Conservation (phyloP, 2,797 vertebrate species). For the Heterohyrax brucei region DNA sequence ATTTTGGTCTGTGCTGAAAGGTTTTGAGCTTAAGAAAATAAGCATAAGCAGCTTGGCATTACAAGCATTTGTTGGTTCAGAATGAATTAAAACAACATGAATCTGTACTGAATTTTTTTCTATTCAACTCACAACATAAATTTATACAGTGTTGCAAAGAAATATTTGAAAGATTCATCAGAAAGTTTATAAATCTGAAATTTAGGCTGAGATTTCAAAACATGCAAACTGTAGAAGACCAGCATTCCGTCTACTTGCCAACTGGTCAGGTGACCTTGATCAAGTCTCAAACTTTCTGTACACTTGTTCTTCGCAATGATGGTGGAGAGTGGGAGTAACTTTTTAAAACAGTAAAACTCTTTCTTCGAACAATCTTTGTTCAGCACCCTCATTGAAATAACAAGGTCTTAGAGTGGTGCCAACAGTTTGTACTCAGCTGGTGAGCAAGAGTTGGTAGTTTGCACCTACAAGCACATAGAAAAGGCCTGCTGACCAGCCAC, state of each 20-base stretch:
- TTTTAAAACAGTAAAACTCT: not conserved
- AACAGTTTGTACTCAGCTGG: not conserved
- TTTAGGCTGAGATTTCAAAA: conserved; percentile 38
- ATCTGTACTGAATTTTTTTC: conserved; percentile 49
- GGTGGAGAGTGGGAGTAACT: not conserved
- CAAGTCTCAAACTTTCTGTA: not conserved
- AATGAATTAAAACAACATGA: conserved; percentile 69
- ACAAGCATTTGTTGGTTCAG: conserved; percentile 54
- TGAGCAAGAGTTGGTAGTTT: not conserved
- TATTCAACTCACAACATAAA: conserved; percentile 23
- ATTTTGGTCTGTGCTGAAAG: conserved; percentile 43
- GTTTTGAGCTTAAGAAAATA: conserved; percentile 74
- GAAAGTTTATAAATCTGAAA: conserved; percentile 69
- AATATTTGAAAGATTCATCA: conserved; percentile 45
- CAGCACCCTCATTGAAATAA: not conserved
- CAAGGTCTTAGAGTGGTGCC: not conserved
- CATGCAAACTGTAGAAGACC: not conserved
- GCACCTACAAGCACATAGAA: not conserved
- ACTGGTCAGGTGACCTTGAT: not conserved
- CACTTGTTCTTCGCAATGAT: not conserved
- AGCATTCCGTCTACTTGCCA: not conserved
- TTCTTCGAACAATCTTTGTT: not conserved
- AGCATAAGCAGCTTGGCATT: conserved; percentile 51
- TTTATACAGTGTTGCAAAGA: conserved; percentile 37
- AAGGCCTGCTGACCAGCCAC: not conserved